Conservation (phyloP, 2,113 vertebrate species). For the Takifugu bimaculatus region DNA sequence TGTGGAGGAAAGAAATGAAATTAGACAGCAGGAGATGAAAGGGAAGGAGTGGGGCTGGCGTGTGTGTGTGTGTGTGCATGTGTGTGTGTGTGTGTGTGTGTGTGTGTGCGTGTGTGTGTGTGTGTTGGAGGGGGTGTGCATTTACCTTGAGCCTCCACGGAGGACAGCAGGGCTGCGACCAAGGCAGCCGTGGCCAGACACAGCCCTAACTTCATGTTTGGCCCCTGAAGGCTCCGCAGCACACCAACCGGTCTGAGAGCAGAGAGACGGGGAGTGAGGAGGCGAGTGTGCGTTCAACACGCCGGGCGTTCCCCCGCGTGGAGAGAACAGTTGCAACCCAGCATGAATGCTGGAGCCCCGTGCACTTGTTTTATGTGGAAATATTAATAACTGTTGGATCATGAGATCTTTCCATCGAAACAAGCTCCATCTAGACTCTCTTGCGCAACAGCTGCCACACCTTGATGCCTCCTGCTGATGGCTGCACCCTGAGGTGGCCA, state of each 20-base stretch:
- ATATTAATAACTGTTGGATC: background rate
- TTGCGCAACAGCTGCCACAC: conserved; percentile 45
- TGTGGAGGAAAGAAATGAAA: conserved; percentile 20
- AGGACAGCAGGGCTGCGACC: conserved; percentile 81
- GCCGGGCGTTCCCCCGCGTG: too few relatives aligned
- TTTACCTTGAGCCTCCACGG: conserved; percentile 94
- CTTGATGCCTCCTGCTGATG: conserved; percentile 32
- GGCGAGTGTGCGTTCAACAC: too few relatives aligned
- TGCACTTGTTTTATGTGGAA: too few relatives aligned
- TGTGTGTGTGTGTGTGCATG: too few relatives aligned
- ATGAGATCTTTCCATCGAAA: conserved; percentile 5
- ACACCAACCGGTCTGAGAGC: conserved; percentile 86
- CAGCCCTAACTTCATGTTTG: conserved; percentile 89
- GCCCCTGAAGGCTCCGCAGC: conserved; percentile 79
- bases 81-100: background rate
- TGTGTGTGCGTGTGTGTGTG: background rate
- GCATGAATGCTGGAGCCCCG: background rate
- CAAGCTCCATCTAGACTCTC: conserved; percentile 17
- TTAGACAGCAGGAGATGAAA: background rate
- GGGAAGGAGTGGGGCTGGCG: too few relatives aligned
- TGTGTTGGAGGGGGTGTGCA: conserved; percentile 19
- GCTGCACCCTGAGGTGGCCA: conserved; percentile 17
- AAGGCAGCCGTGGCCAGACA: conserved; percentile 80
- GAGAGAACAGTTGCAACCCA: background rate
- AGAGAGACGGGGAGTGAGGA: conserved; percentile 15